Evolutionary conservation across 2,888 invertebrate species (phyloP).

Genomic region (Laspeyria flexula): DNA sequence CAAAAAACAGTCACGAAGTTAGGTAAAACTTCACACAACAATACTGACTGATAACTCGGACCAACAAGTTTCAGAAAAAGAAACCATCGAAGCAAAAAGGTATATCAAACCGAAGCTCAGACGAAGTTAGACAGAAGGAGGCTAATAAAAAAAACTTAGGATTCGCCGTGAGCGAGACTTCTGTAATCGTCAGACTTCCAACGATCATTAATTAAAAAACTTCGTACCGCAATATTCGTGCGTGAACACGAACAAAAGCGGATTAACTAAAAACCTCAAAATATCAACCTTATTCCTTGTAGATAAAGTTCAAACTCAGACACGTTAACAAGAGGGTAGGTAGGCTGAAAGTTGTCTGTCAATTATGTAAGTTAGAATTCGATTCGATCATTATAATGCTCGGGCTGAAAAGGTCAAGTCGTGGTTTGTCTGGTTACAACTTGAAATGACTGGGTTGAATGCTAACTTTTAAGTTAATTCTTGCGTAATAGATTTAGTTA

Average conservation of each 20-base stretch:
- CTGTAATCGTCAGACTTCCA: constrained; percentile 18
- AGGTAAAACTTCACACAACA: no score
- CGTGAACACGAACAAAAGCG: constrained; percentile 30
- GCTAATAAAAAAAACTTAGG: constrained; percentile 36
- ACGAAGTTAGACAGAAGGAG: constrained; percentile 35
- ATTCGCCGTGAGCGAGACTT: constrained; percentile 30
- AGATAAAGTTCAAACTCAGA: constrained; percentile 18
- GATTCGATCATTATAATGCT: constrained; percentile 26
- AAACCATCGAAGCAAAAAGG: constrained; percentile 5
- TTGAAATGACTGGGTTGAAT: neutral
- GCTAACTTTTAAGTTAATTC: no score
- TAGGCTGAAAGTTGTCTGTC: constrained; percentile 23
- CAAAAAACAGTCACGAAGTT: no score
- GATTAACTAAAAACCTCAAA: constrained; percentile 20
- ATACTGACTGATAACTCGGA: no score
- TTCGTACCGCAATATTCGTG: constrained; percentile 37
- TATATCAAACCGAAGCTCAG: constrained; percentile 25
- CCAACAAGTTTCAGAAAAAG: constrained; percentile 1
- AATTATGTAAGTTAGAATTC: constrained; percentile 30
- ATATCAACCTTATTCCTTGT: constrained; percentile 16
- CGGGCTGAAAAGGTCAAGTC: constrained; percentile 6
- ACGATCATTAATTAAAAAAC: constrained; percentile 49
- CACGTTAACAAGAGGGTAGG: constrained; percentile 5
- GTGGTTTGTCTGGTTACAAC: constrained; percentile 7
- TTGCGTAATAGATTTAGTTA: no score